Conservation (phyloP, 1,140 invertebrate genomes). For the Microplitis mediator region DNA sequence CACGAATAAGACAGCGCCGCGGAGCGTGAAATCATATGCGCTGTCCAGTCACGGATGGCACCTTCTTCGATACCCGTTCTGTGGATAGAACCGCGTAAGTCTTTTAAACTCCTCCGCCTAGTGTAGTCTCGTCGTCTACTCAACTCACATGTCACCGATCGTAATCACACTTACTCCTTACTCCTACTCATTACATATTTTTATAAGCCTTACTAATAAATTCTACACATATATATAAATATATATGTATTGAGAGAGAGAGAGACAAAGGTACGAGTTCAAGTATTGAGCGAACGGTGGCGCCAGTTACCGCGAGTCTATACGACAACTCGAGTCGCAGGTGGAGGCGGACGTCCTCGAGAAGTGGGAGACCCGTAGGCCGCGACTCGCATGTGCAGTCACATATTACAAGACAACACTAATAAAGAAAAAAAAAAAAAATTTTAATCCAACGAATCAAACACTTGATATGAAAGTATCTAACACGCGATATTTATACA, state of each 20-base stretch:
- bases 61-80: conserved; percentile 47
- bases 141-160: too few species aligned
- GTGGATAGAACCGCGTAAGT: not conserved
- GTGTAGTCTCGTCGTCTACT: too few species aligned
- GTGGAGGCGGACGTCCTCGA: not conserved
- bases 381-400: conserved; percentile 3
- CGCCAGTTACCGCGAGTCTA: not conserved
- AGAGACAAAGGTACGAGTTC: not conserved
- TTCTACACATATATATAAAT: too few species aligned
- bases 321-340: not conserved
- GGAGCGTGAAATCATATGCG: conserved; percentile 63
- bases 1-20: conserved; percentile 58
- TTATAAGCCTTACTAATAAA: too few species aligned
- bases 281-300: not conserved
- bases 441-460: not conserved
- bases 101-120: too few species aligned
- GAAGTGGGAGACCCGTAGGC: not conserved
- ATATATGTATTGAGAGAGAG: too few species aligned
- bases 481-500: not conserved
- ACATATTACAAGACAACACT: not conserved
- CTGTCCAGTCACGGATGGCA: conserved; percentile 63
- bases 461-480: too few species aligned
- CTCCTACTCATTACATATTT: too few species aligned
- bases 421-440: not conserved
- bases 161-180: too few species aligned